Evolutionary conservation across 92 coral and sea anemone species (phyloP), one percentile per base, ranked within the genome.

Genomic region (Epizoanthus fatuus): DNA sequence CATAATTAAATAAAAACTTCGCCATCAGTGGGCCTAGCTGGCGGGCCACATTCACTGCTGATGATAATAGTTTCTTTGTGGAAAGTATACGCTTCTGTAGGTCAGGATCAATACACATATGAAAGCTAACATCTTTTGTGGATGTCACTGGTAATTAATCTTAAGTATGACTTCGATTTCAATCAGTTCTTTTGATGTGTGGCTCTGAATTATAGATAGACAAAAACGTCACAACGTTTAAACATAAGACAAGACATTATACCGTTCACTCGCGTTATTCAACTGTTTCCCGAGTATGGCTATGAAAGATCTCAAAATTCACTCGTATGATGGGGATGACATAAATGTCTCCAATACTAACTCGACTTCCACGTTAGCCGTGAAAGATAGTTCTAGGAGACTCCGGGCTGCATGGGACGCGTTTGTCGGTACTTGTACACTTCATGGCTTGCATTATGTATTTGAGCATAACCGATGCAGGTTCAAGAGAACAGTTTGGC

Each of bases 371-470:
- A 59, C 22, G 63, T 2, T 52, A 15, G 25, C 42, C 0, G 17
- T 10, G 22, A 60, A 42, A 29, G 70, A 77, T 9, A 60, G 56
- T 59, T 39, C 56, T 13, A 68, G 64, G 45, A 77, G 10, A 6
- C 13, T 77, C 42, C 45, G 45, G 3, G 65, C 45, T 11, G 82
- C 62, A 45, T 77, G 70, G 82, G n/a, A 44, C 51, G 51, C 69
- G 4, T 77, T 77, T 62, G 69, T 77, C 51, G 70, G 82, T 6
- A 60, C 57, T 4, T 77, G 82, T 15, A 94, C 98, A 32, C 80
- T 94, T 13, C 98, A 94, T 38, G 96, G 98, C 0, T 75, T 94
- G 60, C 98, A 94, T 63, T 94, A 92, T 47, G 86, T 94, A 52
- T 94, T 94, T 63, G 98, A 94, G 68, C 90, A 94, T 44, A 93